Base-by-base conservation (phyloP, 2,888 invertebrate genomes). In the Watsonalla binaria region DNA sequence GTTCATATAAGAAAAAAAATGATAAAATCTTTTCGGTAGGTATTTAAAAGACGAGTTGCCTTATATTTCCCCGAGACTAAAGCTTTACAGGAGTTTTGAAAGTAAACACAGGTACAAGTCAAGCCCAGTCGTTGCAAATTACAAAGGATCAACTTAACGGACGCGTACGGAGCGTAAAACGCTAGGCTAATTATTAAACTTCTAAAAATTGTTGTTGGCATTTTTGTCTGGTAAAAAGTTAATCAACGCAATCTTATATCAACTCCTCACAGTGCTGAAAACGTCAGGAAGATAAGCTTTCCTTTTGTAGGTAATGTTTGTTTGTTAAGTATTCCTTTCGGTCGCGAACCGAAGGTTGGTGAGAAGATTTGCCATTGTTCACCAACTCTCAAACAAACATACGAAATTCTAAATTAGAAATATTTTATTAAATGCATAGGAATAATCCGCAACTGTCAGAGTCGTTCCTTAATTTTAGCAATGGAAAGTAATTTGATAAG, bases 251-350 rank as follows among this genome's bases (percentile, higher is more conserved):
- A 11, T 11, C 37, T 37, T 37, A 37, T 37, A 34, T 35, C 7
- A 33, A 35, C 13, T 48, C 13, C n/a, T 46, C 51, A 15, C 13
- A 48, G 15, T 37, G 34, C 11, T 6, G 35, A 35, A 5, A 37
- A 58, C 47, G 52, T 57, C 58, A 58, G 60, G 51, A 54, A 58
- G 61, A 62, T 60, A 65, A 54, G 54, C 54, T 50, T 24, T 45
- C 51, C 51, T 50, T 51, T 47, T 42, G 42, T 50, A 52, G 46
- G 35, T 24, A 24, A 24, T 24, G 24, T 24, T 24, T 61, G 55
- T 60, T 61, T 63, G 46, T 60, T 60, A 59, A 59, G 62, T 55
- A 45, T 57, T 54, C 51, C 46, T 53, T 49, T 51, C 49, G 49
- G 6, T 39, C 5, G 5, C 37, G 39, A 49, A 48, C 24, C 4